These are phyloP conservation scores for Drosophila fulvimacula DNA, from an alignment of 2,888 invertebrate species.

Conservation along the genomic window DNA sequence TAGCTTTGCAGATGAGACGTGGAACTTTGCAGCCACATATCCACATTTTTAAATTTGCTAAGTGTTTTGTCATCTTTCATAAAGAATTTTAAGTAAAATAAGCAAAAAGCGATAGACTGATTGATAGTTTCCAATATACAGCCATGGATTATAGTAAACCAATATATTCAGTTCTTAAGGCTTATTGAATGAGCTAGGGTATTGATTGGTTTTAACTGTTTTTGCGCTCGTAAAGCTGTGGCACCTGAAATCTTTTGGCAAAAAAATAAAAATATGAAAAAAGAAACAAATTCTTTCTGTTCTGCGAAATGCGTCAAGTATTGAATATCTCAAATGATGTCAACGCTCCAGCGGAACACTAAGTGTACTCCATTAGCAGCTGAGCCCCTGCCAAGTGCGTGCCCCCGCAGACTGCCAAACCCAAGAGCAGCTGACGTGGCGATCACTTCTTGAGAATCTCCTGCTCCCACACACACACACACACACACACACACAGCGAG, in stretches of 20 bases:
- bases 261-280: too few relatives aligned
- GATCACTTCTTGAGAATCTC: conserved; percentile 65
- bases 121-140: neutral
- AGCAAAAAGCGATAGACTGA: neutral
- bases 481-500: too few relatives aligned
- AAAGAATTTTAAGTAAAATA: neutral
- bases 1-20: neutral
- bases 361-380: conserved; percentile 55
- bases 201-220: neutral
- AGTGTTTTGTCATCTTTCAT: conserved; percentile 5
- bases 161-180: neutral
- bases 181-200: neutral
- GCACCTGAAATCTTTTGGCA: neutral
- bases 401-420: conserved; percentile 8
- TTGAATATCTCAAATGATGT: conserved; percentile 47
- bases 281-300: conserved; percentile 27
- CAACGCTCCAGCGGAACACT: conserved; percentile 44
- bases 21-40: neutral
- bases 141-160: neutral
- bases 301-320: conserved; percentile 4
- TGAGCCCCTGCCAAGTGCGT: conserved; percentile 44
- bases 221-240: neutral
- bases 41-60: neutral
- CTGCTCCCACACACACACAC: conserved; percentile 24
- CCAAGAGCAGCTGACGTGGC: conserved; percentile 60